Percentiles rank a stretch among this genome's conserved stretches.
phyloP scores from a whole-genome alignment of 2,797 vertebrate genomes.

The Periparus ater region DNA sequence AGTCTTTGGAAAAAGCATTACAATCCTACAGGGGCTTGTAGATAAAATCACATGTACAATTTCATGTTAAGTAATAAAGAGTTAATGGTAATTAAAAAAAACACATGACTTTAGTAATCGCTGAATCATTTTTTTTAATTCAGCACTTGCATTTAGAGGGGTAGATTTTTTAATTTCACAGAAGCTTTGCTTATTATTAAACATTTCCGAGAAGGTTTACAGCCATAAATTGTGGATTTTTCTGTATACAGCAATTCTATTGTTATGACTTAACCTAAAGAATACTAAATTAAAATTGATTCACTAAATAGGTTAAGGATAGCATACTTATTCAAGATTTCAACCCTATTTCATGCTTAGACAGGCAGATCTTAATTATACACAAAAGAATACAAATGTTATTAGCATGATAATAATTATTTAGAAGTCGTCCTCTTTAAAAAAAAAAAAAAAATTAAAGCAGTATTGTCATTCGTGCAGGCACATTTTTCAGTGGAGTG shows the following conservation, averaged over 20 bases:
- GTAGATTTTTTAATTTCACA: constrained; percentile 53
- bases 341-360: constrained; percentile 85
- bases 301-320: constrained; percentile 82
- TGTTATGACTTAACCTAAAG: constrained; percentile 76
- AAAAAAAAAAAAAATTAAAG: constrained; percentile 69
- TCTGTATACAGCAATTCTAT: constrained; percentile 47
- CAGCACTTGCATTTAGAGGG: constrained; percentile 29
- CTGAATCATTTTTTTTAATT: constrained; percentile 61
- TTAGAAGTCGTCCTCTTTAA: constrained; percentile 77
- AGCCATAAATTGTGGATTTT: constrained; percentile 58
- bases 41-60: constrained; percentile 52
- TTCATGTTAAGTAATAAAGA: constrained; percentile 54
- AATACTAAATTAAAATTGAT: constrained; percentile 81
- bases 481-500: constrained; percentile 79
- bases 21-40: constrained; percentile 49
- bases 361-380: constrained; percentile 85
- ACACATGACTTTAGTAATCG: constrained; percentile 23
- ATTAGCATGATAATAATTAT: constrained; percentile 87
- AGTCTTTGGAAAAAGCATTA: constrained; percentile 2
- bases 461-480: constrained; percentile 74
- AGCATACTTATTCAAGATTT: constrained; percentile 77
- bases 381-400: constrained; percentile 86
- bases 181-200: constrained; percentile 65
- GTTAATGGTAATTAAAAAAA: constrained; percentile 66
- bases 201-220: constrained; percentile 62